Evolutionary conservation across 92 coral and sea anemone genomes (phyloP), one percentile per base, ranked within the genome.

Genomic region (Galaxea fascicularis): DNA sequence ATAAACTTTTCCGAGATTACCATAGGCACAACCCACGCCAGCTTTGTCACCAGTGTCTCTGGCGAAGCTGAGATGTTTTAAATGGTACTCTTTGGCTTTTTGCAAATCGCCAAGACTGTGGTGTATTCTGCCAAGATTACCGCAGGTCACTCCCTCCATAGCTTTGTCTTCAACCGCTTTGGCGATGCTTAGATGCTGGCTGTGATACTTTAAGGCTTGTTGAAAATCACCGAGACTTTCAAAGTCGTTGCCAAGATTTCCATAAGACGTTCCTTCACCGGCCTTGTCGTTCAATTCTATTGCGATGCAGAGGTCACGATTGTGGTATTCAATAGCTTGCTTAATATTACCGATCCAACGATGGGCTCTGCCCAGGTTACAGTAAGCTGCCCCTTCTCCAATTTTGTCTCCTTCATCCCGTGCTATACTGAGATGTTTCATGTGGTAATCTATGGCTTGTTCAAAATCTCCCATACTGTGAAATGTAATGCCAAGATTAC

Each of bases 341-440:
- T 71, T 44, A 45, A 51, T 22, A 18, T 67, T 64, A 10, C 44
- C 77, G 41, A 68, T n/a, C 41, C 49, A 60, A 65, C 79, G 78
- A 80, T 90, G 87, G 3, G 93, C 85, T 29, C 82, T 87, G 53
- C 93, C 93, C 12, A 90, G 89, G 53, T 90, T 90, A 24, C 93
- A 84, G 30, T 86, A 85, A 35, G 86, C 90, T 70, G 87, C 53
- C 56, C 93, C 87, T 60, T 90, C 93, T 45, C 88, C 91, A 62
- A 73, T 86, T 47, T 90, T 74, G 69, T 90, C 93, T 22, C 73
- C 89, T 21, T 80, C 57, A 8, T 90, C 87, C 17, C 44, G 73
- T 16, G 88, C 89, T 76, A 90, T 83, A 3, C 87, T 90, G 46
- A 90, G 39, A n/a, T 90, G 90, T 71, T 83, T 71, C 47, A 87